These are phyloP conservation scores for Sebastes schlegelii DNA, from an alignment of 2,113 vertebrate genomes.

Conservation along the genomic window DNA sequence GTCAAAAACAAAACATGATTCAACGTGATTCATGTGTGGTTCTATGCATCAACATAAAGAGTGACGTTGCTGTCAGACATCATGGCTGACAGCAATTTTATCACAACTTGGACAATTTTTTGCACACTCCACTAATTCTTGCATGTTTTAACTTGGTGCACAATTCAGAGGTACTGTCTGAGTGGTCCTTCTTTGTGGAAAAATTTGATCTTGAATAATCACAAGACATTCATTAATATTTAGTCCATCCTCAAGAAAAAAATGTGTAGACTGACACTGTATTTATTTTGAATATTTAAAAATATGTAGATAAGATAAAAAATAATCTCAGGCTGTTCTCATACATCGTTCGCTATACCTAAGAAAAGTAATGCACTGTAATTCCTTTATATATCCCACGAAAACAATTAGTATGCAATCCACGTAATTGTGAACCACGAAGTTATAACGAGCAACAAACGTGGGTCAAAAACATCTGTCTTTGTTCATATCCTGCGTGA, in stretches of 20 bases:
- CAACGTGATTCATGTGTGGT: neutral
- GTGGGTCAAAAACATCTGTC: too few species aligned
- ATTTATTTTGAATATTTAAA: neutral
- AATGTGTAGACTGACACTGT: neutral
- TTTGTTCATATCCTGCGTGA: too few species aligned
- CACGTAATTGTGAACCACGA: too few species aligned
- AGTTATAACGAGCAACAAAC: too few species aligned
- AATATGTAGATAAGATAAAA: neutral
- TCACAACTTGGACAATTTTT: neutral
- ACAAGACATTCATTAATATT: neutral
- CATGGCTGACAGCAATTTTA: neutral
- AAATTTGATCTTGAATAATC: neutral
- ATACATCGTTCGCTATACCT: too few species aligned
- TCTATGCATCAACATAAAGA: neutral
- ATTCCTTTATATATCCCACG: too few species aligned
- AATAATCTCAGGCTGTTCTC: too few species aligned
- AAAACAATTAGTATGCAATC: too few species aligned
- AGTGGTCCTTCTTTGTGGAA: neutral
- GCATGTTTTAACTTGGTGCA: neutral
- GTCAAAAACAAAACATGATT: conserved; percentile 6
- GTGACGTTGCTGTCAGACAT: neutral
- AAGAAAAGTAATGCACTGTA: too few species aligned
- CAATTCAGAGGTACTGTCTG: neutral
- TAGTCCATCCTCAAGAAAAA: neutral
- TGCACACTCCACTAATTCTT: neutral